Evolutionary conservation across 2,888 invertebrate genomes (phyloP), one percentile per base, ranked within the genome.

Genomic region (Aporophyla nigra): DNA sequence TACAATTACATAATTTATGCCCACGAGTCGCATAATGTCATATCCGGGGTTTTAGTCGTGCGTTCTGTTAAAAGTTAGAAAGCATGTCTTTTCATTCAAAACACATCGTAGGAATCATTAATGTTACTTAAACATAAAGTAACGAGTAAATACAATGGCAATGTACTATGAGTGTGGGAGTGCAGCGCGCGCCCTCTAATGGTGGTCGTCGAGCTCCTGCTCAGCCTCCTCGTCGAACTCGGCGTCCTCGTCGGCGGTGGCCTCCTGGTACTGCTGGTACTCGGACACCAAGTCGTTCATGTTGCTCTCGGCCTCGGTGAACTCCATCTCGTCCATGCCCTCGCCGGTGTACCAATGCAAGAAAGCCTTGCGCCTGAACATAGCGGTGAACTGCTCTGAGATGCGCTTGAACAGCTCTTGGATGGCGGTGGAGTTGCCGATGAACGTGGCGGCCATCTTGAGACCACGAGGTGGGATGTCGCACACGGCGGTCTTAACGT

Each of bases 321-420:
- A 99, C 97, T 99, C 99, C 99, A 99, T 99, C 96, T 99, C 99
- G 95, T 99, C 99, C 99, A 99, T 99, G 90, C 99, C 99, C 96
- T 99, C 99, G 86, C 99, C 99, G 51, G 99, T 99, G 97, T 99
- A 99, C 99, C 99, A 99, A 97, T 99, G 99, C 95, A 99, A 97
- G 98, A 99, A 99, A 96, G 99, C 99, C 97, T 99, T 99, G 92
- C 99, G 98, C 93, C 99, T 98, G 97, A 99, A 99, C 99, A 99
- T 99, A 92, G 99, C 99, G 33, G 98, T 98, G 95, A 99, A 99
- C 96, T 99, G 99, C 93, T 99, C 99, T 7, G 98, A 98, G 93
- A 99, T 98, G 90, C 98, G 97, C 95, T 99, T 99, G 97, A 99
- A 99, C 91, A 99, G 96, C 96, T 99, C 99, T 93, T 99, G 99